phyloP scores from a whole-genome alignment of 2,888 invertebrate genomes.

The Loripinus fragilis region DNA sequence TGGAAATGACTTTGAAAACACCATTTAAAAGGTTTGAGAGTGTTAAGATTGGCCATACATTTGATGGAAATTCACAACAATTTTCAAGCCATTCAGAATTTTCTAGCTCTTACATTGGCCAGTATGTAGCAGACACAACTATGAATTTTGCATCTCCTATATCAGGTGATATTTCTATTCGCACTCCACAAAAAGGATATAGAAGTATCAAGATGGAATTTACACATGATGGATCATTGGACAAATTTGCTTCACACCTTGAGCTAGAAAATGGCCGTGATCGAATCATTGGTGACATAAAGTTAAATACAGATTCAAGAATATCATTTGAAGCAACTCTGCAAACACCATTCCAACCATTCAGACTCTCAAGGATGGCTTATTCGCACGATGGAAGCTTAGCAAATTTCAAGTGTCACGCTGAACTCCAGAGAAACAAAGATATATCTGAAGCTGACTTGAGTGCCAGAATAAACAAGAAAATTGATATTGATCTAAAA shows the following conservation, averaged over 20 bases:
- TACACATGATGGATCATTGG: slow-evolving; percentile 33
- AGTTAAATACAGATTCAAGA: slow-evolving; percentile 23
- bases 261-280: slow-evolving; percentile 30
- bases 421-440: slow-evolving; percentile 46
- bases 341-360: slow-evolving; percentile 35
- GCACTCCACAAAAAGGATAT: slow-evolving; percentile 45
- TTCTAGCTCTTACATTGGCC: slow-evolving; percentile 26
- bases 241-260: slow-evolving; percentile 27
- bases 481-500: slow-evolving; percentile 43
- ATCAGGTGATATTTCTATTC: slow-evolving; percentile 5
- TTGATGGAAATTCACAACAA: slow-evolving; percentile 26
- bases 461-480: slow-evolving; percentile 22
- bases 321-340: slow-evolving; percentile 27
- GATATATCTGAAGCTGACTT: slow-evolving; percentile 40
- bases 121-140: slow-evolving; percentile 20
- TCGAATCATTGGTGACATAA: slow-evolving; percentile 26
- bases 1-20: slow-evolving; percentile 33
- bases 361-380: slow-evolving; percentile 24
- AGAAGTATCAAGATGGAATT: slow-evolving; percentile 33
- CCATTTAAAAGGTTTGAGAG: slow-evolving; percentile 26
- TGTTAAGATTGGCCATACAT: slow-evolving; percentile 26
- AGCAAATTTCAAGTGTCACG: slow-evolving; percentile 38
- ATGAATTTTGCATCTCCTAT: slow-evolving; percentile 16
- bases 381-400: slow-evolving; percentile 39
- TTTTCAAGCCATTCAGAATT: slow-evolving; percentile 37